Base-by-base conservation (phyloP, 2,888 invertebrate species). In the Thalpophila matura region DNA sequence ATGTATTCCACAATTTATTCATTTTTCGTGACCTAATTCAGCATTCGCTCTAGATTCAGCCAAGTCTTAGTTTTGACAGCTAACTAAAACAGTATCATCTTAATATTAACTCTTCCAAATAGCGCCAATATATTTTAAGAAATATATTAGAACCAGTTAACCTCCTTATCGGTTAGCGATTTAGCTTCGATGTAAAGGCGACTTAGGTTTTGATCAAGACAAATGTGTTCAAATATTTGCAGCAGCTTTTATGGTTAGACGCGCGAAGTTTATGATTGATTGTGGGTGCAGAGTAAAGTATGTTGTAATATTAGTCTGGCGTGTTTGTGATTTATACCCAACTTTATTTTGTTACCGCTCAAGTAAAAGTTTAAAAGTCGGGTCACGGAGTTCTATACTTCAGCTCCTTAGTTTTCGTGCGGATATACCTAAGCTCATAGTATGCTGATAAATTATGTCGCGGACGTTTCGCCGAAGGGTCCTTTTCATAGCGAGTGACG, bases 221-320 rank as follows among this genome's bases (percentile, higher is more conserved):
- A 72, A 72, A 77, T 62, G 62, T 72, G 46, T 61, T 67, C 49
- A 69, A 73, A 76, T 69, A 65, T 63, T 65, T 60, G 50, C 58
- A 57, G 43, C 29, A 58, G 60, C 61, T 65, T 72, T 66, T 57
- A 57, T 56, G 43, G 49, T 42, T 56, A 59, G 54, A 47, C 59
- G 58, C 59, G 51, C 51, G 45, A 79, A 73, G 27, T 72, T 63
- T 26, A 57, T 77, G 80, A 79, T 79, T 70, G 70, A 77, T 77
- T 77, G 64, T 63, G 49, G 54, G 54, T 62, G 59, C 24, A 61
- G 54, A 58, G 47, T 56, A 60, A 53, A 55, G 56, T 47, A 47
- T 54, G 55, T 46, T 74, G 74, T 57, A 64, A 59, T 67, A 58
- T 47, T 43, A 72, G 37, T 35, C 42, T 31, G 69, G 33, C 53